Base-by-base conservation (phyloP, 2,888 invertebrate species). In the Nasonovia ribisnigri region DNA sequence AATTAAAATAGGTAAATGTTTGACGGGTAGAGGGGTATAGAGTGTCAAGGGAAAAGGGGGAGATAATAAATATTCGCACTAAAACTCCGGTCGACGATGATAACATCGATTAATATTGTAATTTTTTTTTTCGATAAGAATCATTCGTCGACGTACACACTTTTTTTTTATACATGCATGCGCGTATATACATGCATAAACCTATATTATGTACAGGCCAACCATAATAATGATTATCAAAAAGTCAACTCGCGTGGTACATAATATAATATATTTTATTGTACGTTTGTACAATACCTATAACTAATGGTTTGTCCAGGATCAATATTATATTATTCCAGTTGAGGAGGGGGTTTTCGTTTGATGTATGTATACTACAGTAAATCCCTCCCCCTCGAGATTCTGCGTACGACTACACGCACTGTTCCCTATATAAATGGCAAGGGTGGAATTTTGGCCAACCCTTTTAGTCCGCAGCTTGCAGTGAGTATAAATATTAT, bases 1-100 rank as follows among this genome's bases (percentile, higher is more conserved):
- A 88, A 88, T 77, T n/a, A 36, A 77, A 77, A 77, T 77, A 77
- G 77, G 77, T 77, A 77, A 77, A 77, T 77, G 8, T 77, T 36
- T 36, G 36, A 77, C 36, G 20, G 8, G 77, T 77, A 36, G 36
- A 77, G 77, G 2, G 8, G 36, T 77, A 36, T 77, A 67, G 67
- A 67, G n/a, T 77, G 8, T 20, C 36, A 77, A 36, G 36, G 36
- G 67, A 20, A 36, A 77, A 36, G 20, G 77, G 36, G 36, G 36
- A 77, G 77, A 77, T 77, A 77, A 77, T 51, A 88, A 88, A 88
- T 48, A 88, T 48, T n/a, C 20, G 46, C 46, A 29, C 86, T 13
- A 46, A 86, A 46, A 46, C 67, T 77, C 77, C 36, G 20, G 77
- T 36, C 20, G 20, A 36, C 36, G 20, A 77, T 77, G 77, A 77